A percentile compares a stretch with the other conserved stretches of the same genome.
These are phyloP conservation scores for Chondrosia reniformis DNA, from an alignment of 37 sponge, comb jelly and placozoan genomes.

Conservation along the genomic window DNA sequence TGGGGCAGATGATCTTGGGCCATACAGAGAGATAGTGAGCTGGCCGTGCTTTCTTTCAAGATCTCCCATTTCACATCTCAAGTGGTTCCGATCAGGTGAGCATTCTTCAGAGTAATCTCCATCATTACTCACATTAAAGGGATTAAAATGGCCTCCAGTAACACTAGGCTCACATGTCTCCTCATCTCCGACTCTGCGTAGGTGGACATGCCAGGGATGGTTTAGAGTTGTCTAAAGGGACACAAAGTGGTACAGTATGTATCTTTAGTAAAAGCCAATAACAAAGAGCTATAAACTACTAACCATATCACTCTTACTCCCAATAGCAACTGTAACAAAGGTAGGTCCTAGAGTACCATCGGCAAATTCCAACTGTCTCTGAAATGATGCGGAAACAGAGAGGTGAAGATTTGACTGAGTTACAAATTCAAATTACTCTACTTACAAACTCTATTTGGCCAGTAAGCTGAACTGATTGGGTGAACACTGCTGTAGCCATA, in stretches of 20 bases:
- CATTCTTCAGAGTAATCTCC: not conserved
- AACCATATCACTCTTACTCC: too few relatives aligned
- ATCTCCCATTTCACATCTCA: conserved; percentile 68
- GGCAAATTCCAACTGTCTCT: not conserved
- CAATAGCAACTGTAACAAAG: not conserved
- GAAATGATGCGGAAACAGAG: too few relatives aligned
- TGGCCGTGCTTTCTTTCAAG: conserved; percentile 49
- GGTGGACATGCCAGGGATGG: conserved; percentile 57
- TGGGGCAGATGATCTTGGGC: too few relatives aligned
- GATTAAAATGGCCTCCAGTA: conserved; percentile 64
- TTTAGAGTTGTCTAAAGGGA: conserved; percentile 33
- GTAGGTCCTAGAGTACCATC: not conserved
- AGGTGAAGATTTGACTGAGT: too few relatives aligned
- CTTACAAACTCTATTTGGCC: conserved; percentile 2
- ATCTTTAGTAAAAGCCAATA: too few relatives aligned
- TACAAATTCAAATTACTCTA: not conserved
- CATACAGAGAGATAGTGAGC: conserved; percentile 43
- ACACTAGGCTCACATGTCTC: conserved; percentile 5
- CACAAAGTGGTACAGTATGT: too few relatives aligned
- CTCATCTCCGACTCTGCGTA: not conserved
- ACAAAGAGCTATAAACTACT: too few relatives aligned
- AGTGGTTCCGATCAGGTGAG: not conserved
- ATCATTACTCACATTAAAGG: conserved; percentile 37
- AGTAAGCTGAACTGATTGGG: not conserved
- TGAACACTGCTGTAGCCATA: not conserved